These are phyloP conservation scores for Melolontha melolontha DNA, from an alignment of 2,888 invertebrate genomes.

Conservation along the genomic window DNA sequence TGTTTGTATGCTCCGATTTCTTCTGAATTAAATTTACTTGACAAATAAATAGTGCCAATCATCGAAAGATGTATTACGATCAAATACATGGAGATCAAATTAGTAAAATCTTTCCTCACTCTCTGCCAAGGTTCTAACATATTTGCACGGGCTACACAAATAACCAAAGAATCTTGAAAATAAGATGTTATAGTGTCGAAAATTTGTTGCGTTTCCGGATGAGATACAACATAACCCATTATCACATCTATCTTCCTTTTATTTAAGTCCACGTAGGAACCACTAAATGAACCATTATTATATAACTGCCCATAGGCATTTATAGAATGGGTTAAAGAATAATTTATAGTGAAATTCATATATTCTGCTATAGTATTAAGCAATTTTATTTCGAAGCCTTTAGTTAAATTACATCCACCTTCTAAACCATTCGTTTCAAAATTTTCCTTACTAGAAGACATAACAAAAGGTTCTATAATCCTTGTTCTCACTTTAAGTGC, in stretches of 20 bases:
- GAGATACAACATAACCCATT: conserved; percentile 58
- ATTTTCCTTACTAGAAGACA: conserved; percentile 46
- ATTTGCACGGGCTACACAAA: conserved; percentile 59
- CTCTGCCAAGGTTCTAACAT: conserved; percentile 51
- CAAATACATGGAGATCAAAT: conserved; percentile 45
- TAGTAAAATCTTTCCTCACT: conserved; percentile 46
- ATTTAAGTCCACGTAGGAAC: conserved; percentile 53
- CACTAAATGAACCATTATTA: conserved; percentile 52
- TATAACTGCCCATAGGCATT: conserved; percentile 52
- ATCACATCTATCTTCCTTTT: conserved; percentile 55
- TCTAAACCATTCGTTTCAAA: not conserved
- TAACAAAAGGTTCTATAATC: conserved; percentile 58
- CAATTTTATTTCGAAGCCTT: conserved; percentile 55
- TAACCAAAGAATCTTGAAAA: conserved; percentile 57
- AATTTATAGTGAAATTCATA: conserved; percentile 53
- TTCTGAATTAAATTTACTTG: conserved; percentile 9
- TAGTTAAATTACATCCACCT: conserved; percentile 40
- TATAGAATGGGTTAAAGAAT: conserved; percentile 46
- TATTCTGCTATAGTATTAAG: conserved; percentile 53
- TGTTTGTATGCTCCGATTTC: conserved; percentile 9
- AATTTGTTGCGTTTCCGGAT: conserved; percentile 50
- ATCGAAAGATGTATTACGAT: conserved; percentile 37
- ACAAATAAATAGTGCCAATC: conserved; percentile 8
- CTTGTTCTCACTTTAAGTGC: conserved; percentile 55
- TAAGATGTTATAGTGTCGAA: conserved; percentile 59